Base-by-base conservation (phyloP, 2,797 vertebrate species). In the Tenualosa ilisha region DNA sequence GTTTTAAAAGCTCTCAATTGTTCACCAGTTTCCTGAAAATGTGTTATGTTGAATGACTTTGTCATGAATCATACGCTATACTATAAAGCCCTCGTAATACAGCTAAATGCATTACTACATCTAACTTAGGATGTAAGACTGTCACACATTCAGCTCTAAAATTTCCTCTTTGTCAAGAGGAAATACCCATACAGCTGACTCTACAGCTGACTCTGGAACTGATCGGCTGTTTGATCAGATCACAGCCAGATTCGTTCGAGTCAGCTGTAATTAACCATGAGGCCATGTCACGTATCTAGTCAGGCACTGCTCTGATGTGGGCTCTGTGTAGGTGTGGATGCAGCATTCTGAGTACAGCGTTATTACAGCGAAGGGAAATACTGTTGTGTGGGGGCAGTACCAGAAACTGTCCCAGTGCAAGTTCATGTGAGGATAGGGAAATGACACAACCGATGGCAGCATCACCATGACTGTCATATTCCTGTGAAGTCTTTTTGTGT, bases 221-320 rank as follows among this genome's bases (percentile, higher is more conserved):
- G 72, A 79, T 79, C 1, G 17, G 40, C 37, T 79, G 37, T 46
- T 37, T 79, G 72, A 79, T 79, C 72, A 79, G 15, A 43, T 79
- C 22, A 7, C n/a, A 7, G n/a, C 6, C 72, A 79, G 72, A 79
- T 79, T 79, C 17, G 37, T 79, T 46, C 2, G 7, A 40, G 40
- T 79, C 40, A 8, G 40, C 72, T 79, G 40, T 79, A 79, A 46
- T 46, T 79, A 43, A 1, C 40, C 43, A 46, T 46, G 72, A 46
- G 72, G 72, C 43, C 72, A 40, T 13, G 68, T 40, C 13, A n/a
- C 40, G 17, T 79, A 79, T 40, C 72, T 46, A 46, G 40, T 0
- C 72, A 79, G 72, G 17, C 40, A 4, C 72, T 79, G 72, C 72
- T 79, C 17, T 79, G 72, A 79, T 79, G 72, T 79, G 40, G 72